Evolutionary conservation across 1,140 invertebrate species (phyloP), one percentile per base, ranked within the genome.

Genomic region (Trichogramma pretiosum): DNA sequence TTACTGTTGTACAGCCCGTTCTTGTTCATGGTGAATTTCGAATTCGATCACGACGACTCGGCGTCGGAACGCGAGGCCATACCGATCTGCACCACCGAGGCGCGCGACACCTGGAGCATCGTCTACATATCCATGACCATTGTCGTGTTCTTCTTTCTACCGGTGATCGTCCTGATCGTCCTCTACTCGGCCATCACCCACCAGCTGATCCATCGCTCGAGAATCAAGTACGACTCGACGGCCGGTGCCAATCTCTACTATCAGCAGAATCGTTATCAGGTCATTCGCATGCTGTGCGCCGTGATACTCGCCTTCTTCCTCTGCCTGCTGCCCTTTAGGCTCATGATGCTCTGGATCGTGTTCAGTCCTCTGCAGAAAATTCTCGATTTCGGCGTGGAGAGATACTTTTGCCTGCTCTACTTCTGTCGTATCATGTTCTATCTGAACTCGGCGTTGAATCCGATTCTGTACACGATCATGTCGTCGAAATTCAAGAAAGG

Each of bases 231-330:
- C 76, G 54, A 73, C 75, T 2, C 18, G 23, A 5, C 39, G 78
- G 82, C 54, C 74, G 73, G 18, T 79, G 80, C 58, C 77, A 77
- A 8, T 69, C n/a, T n/a, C n/a, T n/a, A n/a, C n/a, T n/a, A n/a
- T n/a, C n/a, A n/a, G 74, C 3, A 68, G 78, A 55, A 80, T 80
- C 0, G 83, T 48, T 77, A 74, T 54, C 84, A 87, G 71, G 84
- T 85, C 2, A 81, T 86, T 5, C 59, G 84, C 35, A 93, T 92
- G 87, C 72, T 94, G 16, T 80, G 84, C 21, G 82, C 84, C 0
- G 87, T 94, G 5, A 85, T 93, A 1, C 64, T 85, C 22, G 81
- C 85, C 53, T 93, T 93, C 63, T 93, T 93, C 67, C 59, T 92
- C 5, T 93, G 88, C 58, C 68, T 93, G 8, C 77, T 91, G 58